phyloP scores from a whole-genome alignment of 2,888 invertebrate genomes.

The Diaphora mendica region DNA sequence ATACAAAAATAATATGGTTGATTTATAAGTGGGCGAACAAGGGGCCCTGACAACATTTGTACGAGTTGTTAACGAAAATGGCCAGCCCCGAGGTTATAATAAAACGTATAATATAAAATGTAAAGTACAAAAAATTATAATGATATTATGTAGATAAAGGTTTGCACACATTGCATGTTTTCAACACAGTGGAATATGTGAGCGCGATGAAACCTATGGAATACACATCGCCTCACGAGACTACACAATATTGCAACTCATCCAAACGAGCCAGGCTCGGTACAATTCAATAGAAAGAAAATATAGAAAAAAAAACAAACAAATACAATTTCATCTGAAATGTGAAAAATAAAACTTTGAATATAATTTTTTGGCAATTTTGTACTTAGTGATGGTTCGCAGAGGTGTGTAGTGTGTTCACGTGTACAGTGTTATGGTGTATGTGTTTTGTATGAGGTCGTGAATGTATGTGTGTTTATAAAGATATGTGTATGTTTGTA shows the following conservation, averaged over 20 bases:
- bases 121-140: conserved; percentile 48
- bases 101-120: conserved; percentile 46
- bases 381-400: conserved; percentile 83
- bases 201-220: conserved; percentile 58
- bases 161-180: conserved; percentile 63
- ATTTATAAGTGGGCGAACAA: conserved; percentile 39
- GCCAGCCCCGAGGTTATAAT: conserved; percentile 45
- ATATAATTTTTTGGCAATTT: conserved; percentile 84
- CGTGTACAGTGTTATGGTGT: conserved; percentile 47
- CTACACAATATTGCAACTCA: conserved; percentile 60
- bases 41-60: conserved; percentile 39
- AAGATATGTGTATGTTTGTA: conserved; percentile 47
- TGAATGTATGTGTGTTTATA: conserved; percentile 30
- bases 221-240: conserved; percentile 58
- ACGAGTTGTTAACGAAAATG: conserved; percentile 45
- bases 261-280: conserved; percentile 59
- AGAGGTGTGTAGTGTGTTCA: conserved; percentile 60
- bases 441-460: conserved; percentile 51
- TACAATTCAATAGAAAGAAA: conserved; percentile 54
- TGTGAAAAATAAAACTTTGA: conserved; percentile 58
- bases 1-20: conserved; percentile 53
- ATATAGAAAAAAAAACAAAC: conserved; percentile 53
- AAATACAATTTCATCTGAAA: conserved; percentile 58
- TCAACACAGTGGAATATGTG: conserved; percentile 64
- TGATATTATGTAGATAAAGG: conserved; percentile 50